Percentiles rank a stretch among this genome's conserved stretches.
Evolutionary conservation across 2,888 invertebrate genomes (phyloP).

Genomic region (Tineola bisselliella): DNA sequence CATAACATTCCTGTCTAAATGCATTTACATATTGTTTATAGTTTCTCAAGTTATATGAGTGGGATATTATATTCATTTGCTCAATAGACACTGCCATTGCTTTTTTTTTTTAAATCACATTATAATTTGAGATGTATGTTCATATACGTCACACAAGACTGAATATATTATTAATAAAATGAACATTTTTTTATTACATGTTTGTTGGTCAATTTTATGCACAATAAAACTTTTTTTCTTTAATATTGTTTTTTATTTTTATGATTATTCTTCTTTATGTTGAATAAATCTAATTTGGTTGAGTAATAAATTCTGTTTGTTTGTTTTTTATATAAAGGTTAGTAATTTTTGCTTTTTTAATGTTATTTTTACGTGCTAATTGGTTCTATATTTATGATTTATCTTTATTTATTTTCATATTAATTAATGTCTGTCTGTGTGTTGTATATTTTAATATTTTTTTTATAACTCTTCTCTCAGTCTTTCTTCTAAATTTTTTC

Average conservation of each 20-base stretch:
- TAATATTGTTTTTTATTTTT: slow-evolving; percentile 51
- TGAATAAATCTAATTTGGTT: neutral
- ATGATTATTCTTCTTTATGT: slow-evolving; percentile 17
- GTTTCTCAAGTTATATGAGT: slow-evolving; percentile 8
- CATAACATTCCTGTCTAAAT: too few species aligned
- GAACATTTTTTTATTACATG: slow-evolving; percentile 31
- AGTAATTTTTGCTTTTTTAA: neutral
- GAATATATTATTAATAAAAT: slow-evolving; percentile 25
- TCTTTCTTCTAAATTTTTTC: neutral
- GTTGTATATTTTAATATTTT: slow-evolving; percentile 42
- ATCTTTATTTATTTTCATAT: slow-evolving; percentile 17
- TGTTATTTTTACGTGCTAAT: neutral
- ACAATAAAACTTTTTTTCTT: slow-evolving; percentile 61
- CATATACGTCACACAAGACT: slow-evolving; percentile 68
- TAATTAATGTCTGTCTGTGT: slow-evolving; percentile 40
- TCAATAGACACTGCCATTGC: slow-evolving; percentile 9
- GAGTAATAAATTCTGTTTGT: too few species aligned
- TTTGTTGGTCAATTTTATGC: slow-evolving; percentile 63
- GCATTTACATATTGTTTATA: too few species aligned
- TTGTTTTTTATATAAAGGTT: neutral
- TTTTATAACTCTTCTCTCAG: neutral
- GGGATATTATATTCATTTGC: neutral
- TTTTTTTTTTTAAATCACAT: slow-evolving; percentile 7
- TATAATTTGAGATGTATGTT: neutral
- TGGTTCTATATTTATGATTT: slow-evolving; percentile 17